Evolutionary conservation across 2,113 vertebrate species (phyloP).

Genomic region (Neomonachus schauinslandi): DNA sequence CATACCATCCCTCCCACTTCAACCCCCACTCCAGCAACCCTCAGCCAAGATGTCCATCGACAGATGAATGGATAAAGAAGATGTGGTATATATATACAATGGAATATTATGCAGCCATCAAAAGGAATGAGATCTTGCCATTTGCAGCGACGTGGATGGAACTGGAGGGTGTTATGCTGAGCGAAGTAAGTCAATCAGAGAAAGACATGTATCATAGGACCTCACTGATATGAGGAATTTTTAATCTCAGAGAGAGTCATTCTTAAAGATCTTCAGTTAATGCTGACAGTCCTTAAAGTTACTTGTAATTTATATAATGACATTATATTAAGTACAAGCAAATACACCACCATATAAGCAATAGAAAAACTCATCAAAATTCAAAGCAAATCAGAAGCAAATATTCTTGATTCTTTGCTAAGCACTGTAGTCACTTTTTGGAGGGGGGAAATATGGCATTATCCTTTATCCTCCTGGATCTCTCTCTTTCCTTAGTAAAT

Average conservation of each 20-base stretch:
- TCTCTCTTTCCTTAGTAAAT: background rate
- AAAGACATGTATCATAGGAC: too few species aligned
- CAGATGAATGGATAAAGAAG: too few species aligned
- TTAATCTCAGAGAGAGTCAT: background rate
- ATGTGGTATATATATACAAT: too few species aligned
- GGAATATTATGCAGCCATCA: too few species aligned
- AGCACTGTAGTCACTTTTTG: background rate
- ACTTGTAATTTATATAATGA: background rate
- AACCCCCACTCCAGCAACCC: too few species aligned
- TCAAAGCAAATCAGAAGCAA: background rate
- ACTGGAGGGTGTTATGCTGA: too few species aligned
- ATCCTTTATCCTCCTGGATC: background rate
- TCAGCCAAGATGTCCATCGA: too few species aligned
- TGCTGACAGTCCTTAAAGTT: background rate
- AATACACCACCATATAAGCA: background rate
- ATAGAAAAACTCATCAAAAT: background rate
- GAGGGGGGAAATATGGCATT: background rate
- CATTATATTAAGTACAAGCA: background rate
- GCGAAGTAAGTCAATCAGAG: too few species aligned
- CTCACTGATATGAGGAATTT: too few species aligned
- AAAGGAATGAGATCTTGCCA: too few species aligned
- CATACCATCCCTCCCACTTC: too few species aligned
- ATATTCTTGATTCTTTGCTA: background rate
- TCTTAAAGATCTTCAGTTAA: background rate
- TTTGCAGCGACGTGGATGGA: too few species aligned